Base-by-base conservation (phyloP, 2,888 invertebrate genomes). In the Argyresthia albistria region DNA sequence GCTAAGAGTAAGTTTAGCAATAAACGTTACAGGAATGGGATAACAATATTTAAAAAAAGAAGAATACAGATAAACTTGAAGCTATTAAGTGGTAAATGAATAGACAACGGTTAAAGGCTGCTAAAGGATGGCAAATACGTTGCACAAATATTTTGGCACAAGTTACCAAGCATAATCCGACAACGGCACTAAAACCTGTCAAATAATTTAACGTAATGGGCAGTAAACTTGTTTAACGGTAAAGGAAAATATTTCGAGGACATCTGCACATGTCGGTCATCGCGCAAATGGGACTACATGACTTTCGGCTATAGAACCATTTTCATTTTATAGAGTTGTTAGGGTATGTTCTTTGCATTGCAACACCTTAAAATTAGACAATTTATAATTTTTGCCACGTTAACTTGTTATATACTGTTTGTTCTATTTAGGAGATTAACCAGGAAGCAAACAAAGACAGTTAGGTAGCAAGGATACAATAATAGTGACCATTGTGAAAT, bases 251-350 rank as follows among this genome's bases (percentile, higher is more conserved):
- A 49, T 37, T 35, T 11, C 15, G 43, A 25, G 42, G 50, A 50
- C 50, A 50, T 50, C 50, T 50, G 50, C 43, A 50, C 50, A 48
- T 14, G n/a, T n/a, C n/a, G 15, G 25, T n/a, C 39, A 39, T 36
- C 7, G 36, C 7, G 36, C 36, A 36, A 1, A 39, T 25, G 6
- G 25, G 3, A 25, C 25, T 25, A 4, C 6, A 25, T 25, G 6
- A 6, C 25, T 39, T n/a, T 39, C 39, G 9, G 39, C 39, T n/a
- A n/a, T 39, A 39, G 9, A n/a, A 39, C 39, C 39, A 8, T n/a
- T 39, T 39, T 39, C 3, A n/a, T 39, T 39, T 39, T 8, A 39
- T 14, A 25, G 25, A 6, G 25, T 25, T 25, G 6, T 25, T 25
- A 25, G 25, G 25, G 6, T 25, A 25, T 25, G 25, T 25, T 25